Evolutionary conservation across 2,797 vertebrate genomes (phyloP), one percentile per base, ranked within the genome.

Genomic region (Acropternis orthonyx): DNA sequence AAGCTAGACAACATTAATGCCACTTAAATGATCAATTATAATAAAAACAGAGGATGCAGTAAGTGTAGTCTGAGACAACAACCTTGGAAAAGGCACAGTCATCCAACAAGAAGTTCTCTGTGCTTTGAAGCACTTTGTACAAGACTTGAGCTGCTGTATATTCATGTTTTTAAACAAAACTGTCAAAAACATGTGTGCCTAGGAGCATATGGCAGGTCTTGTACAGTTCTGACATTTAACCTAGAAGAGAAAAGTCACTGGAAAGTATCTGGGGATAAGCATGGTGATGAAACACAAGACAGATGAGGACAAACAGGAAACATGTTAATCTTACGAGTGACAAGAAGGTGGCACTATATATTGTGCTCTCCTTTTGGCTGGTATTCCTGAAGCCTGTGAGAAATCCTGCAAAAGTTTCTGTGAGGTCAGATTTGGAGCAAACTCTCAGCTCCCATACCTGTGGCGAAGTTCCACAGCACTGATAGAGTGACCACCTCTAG

Each of bases 361-460:
- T 8, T 37, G 14, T 52, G 32, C 13, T 85, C 6, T 56, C 22
- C 14, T 61, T 69, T 83, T 37, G 39, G 59, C 27, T 59, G 46
- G 1, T 43, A 30, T 3, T n/a, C 10, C 24, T 85, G 82, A 88
- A 65, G 16, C n/a, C 49, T 23, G 1, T n/a, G 12, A 66, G n/a
- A 78, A 89, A 89, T 34, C 44, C 34, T 88, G 27, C 12, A 90
- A 69, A 83, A 69, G 18, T 39, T 44, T 23, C 39, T 59, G 5
- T 23, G 14, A 44, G 14, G 23, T 68, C 19, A 72, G 10, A 16
- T 26, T 41, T 54, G 54, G 26, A 63, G 43, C 18, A 91, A 37
- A 61, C 1, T 7, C 10, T 56, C 34, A 58, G 27, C 6, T 81
- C 30, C 37, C 12, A 48, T 2, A 4, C 36, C 18, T 0, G 0